Evolutionary conservation across 1,140 invertebrate genomes (phyloP), one percentile per base, ranked within the genome.

Genomic region (Heterodera schachtii): DNA sequence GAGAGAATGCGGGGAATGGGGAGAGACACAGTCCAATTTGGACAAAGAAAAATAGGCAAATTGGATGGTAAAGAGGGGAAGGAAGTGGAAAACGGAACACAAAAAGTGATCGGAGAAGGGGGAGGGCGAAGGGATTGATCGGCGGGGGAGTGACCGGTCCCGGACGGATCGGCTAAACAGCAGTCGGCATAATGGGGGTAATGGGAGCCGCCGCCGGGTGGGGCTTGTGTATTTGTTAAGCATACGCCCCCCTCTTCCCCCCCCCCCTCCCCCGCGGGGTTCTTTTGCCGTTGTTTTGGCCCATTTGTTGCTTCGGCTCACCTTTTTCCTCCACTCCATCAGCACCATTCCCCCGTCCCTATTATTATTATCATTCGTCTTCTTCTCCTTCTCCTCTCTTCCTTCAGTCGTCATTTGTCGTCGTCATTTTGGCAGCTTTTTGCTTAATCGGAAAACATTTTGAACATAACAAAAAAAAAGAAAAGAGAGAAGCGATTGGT

Each of bases 321-420:
- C 69, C 69, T 71, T 52, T 52, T 11, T 71, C 69, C 57, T 71
- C 69, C 69, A 71, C 16, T 71, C 69, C 31, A 19, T 46, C 69
- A 46, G 31, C 69, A n/a, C 31, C 69, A 9, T 8, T 7, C 9
- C 8, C 19, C 69, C 44, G 31, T 71, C 44, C 31, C 44, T n/a
- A 6, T 9, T 46, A 13, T 31, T 31, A 3, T n/a, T 46, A 1
- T 11, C 69, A 13, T 11, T 3, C 21, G 0, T n/a, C 13, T 41
- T 31, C 13, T 0, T 19, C 69, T 41, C 69, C 69, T 46, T n/a
- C 21, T 16, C 8, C 44, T 19, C 2, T 19, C 19, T 7, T 4
- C 19, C 13, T 60, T 60, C 57, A 13, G 16, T 19, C 9, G 11
- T 60, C 57, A 60, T 60, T 19, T 16, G 57, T 60, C 16, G 57